phyloP scores from a whole-genome alignment of 2,888 invertebrate species.

The Helleia helle region DNA sequence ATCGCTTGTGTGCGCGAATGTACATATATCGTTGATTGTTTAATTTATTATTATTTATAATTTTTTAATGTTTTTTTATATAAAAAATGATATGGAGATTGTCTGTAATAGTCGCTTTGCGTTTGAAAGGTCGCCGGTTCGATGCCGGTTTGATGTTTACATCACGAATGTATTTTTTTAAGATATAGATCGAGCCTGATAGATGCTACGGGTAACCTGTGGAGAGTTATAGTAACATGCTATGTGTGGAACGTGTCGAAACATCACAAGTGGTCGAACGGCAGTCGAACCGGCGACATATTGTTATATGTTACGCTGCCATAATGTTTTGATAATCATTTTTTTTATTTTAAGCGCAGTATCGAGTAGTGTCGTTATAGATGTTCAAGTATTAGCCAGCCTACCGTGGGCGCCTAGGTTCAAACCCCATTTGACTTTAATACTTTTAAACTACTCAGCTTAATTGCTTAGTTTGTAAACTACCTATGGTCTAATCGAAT shows the following conservation, averaged over 20 bases:
- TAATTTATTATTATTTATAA: conserved; percentile 9
- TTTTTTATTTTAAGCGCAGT: no score
- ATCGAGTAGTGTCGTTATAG: no score
- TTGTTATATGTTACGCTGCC: not conserved
- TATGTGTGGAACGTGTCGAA: no score
- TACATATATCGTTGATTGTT: conserved; percentile 6
- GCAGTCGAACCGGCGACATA: not conserved
- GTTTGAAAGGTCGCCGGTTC: not conserved
- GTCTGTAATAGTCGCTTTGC: not conserved
- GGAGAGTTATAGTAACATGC: no score
- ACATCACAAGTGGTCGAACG: not conserved
- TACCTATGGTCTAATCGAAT: not conserved
- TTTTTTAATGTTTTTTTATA: conserved; percentile 1
- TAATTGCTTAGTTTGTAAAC: not conserved
- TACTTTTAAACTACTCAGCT: not conserved
- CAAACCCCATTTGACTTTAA: not conserved
- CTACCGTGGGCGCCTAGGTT: not conserved
- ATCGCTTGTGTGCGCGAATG: not conserved
- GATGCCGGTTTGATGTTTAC: not conserved
- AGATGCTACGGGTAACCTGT: no score
- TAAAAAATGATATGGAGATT: not conserved
- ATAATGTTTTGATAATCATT: not conserved
- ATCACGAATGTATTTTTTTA: not conserved
- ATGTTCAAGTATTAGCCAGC: not conserved
- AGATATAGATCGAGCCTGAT: not conserved